Evolutionary conservation across 92 coral and sea anemone genomes (phyloP).

Genomic region (Pocillopora meandrina): DNA sequence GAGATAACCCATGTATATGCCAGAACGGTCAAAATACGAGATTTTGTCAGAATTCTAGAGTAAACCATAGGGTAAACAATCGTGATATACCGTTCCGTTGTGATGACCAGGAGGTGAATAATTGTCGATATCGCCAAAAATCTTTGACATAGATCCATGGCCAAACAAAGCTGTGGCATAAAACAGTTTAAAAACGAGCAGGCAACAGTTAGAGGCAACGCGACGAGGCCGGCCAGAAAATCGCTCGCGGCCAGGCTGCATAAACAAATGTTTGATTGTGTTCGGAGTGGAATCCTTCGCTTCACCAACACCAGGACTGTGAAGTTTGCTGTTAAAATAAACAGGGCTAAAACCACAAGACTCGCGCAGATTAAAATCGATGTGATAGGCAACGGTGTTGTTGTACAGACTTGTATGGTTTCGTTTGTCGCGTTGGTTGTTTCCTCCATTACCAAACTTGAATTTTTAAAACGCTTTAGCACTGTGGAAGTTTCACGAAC

Average conservation of each 20-base stretch:
- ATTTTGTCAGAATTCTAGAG: constrained; percentile 3
- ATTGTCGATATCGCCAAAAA: constrained; percentile 28
- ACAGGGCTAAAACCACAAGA: constrained; percentile 6
- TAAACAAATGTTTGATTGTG: constrained; percentile 17
- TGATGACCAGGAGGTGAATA: constrained; percentile 24
- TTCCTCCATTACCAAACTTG: neutral
- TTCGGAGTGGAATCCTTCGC: neutral
- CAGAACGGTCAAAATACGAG: constrained; percentile 9
- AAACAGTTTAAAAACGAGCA: neutral
- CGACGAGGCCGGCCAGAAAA: constrained; percentile 12
- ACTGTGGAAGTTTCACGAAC: neutral
- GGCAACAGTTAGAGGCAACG: constrained; percentile 12
- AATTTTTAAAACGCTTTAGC: neutral
- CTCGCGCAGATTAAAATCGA: neutral
- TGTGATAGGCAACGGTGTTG: neutral
- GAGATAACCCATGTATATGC: constrained; percentile 14
- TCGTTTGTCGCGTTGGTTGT: neutral
- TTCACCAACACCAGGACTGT: neutral
- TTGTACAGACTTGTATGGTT: neutral
- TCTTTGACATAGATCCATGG: constrained; percentile 34
- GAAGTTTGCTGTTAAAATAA: neutral
- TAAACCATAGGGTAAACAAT: constrained; percentile 9
- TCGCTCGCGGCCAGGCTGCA: constrained; percentile 24
- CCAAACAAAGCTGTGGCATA: constrained; percentile 21
- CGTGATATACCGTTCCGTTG: constrained; percentile 12